Base-by-base conservation (phyloP, 2,888 invertebrate genomes). In the Lymantria dispar region DNA sequence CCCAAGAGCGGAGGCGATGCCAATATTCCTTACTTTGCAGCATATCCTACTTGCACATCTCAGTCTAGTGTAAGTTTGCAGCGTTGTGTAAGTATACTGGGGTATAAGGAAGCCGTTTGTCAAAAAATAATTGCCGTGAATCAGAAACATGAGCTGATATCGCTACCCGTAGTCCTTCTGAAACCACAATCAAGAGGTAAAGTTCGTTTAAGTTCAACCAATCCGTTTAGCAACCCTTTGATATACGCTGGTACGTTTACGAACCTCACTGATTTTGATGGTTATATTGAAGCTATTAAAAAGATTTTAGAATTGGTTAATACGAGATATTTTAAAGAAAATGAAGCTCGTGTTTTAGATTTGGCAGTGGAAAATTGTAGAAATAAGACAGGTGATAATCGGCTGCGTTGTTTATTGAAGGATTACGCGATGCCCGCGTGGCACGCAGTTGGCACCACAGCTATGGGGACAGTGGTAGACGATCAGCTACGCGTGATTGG, bases 381-480 rank as follows among this genome's bases (percentile, higher is more conserved):
- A 54, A 37, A 85, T 61, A 9, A 13, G 0, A 67, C 50, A 0
- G 70, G 68, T 14, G 88, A 87, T 7, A 13, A 30, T 7, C 81
- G 82, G 64, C 80, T 91, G 76, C 84, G 74, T 47, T 94, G 94
- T 62, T 67, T 62, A 11, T 73, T 86, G 1, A 68, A 45, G 37
- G 71, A 74, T 22, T 68, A 76, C 59, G 86, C 77, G 11, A 80
- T 74, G 64, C 73, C 88, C 0, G 87, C 87, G 11, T 88, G 87
- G 87, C 89, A 89, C 56, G 70, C 87, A 0, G 87, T 77, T 7
- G 89, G 89, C 0, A 86, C 88, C 0, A 80, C 82, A 0, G 76
- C 85, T 0, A 72, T 88, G 79, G 89, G 87, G 0, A 15, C 60
- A 1, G 89, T 86, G 11, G 68, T 88, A 40, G 86, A 88, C 55